A percentile compares a stretch with the other conserved stretches of the same genome.
phyloP scores from a whole-genome alignment of 2,113 vertebrate genomes.

The Xenopus tropicalis region UCB_Xtro_10.0 CM004446.2:111538501-111539000 shows the following conservation, averaged over 20 bases:
- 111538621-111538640: constrained; percentile 41
- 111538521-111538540: constrained; percentile 33
- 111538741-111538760: constrained; percentile 33
- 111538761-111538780: constrained; percentile 41
- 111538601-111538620: constrained; percentile 42
- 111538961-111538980: too few relatives aligned
- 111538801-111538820: background rate
- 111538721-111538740: constrained; percentile 39
- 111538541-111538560: constrained; percentile 32
- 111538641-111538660: constrained; percentile 41
- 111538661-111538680: constrained; percentile 37
- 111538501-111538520: background rate
- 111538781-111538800: constrained; percentile 27
- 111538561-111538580: constrained; percentile 31
- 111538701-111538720: constrained; percentile 18
- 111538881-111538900: too few relatives aligned
- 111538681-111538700: constrained; percentile 43
- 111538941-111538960: too few relatives aligned
- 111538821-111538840: background rate
- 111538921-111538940: too few relatives aligned
- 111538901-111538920: too few relatives aligned
- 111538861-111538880: too few relatives aligned
- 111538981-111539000: too few relatives aligned
- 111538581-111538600: constrained; percentile 33
- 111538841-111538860: background rate